Evolutionary conservation across 2,888 invertebrate species (phyloP).

Genomic region (Apomyelois bistriatella): DNA sequence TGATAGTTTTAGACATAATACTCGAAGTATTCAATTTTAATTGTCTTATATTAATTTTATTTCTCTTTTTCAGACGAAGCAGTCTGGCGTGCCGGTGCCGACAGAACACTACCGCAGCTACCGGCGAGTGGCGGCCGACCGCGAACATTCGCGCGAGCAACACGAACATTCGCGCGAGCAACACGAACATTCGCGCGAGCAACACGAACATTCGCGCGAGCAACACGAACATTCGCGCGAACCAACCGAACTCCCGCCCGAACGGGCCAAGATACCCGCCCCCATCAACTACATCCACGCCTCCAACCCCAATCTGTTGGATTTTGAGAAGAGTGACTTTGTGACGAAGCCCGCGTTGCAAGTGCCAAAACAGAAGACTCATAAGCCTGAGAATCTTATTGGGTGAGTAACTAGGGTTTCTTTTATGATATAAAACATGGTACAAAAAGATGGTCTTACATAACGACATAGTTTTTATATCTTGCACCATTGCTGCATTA

Average conservation of each 20-base stretch:
- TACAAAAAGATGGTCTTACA: too few species aligned
- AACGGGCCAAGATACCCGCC: slow-evolving; percentile 50
- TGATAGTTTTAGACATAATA: too few species aligned
- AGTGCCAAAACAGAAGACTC: slow-evolving; percentile 41
- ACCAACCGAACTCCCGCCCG: slow-evolving; percentile 18
- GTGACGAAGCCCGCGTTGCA: slow-evolving; percentile 47
- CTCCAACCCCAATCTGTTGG: slow-evolving; percentile 84
- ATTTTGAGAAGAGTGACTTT: slow-evolving; percentile 78
- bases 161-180: slow-evolving; percentile 15
- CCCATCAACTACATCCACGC: slow-evolving; percentile 84
- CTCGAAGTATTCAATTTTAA: too few species aligned
- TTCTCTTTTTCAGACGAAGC: slow-evolving; percentile 43
- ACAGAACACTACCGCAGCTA: slow-evolving; percentile 89
- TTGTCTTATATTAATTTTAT: too few species aligned
- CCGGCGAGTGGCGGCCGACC: slow-evolving; percentile 72
- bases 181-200: slow-evolving; percentile 16
- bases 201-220: too few species aligned
- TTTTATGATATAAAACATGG: too few species aligned
- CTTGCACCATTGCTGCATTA: too few species aligned
- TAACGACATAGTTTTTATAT: too few species aligned
- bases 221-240: slow-evolving; percentile 15
- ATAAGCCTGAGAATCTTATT: slow-evolving; percentile 72
- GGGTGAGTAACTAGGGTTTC: slow-evolving; percentile 34
- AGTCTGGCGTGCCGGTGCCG: slow-evolving; percentile 82
- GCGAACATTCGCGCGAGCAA: slow-evolving; percentile 17